Base-by-base conservation (phyloP, 2,797 vertebrate genomes). In the Galagoides demidoff region DNA sequence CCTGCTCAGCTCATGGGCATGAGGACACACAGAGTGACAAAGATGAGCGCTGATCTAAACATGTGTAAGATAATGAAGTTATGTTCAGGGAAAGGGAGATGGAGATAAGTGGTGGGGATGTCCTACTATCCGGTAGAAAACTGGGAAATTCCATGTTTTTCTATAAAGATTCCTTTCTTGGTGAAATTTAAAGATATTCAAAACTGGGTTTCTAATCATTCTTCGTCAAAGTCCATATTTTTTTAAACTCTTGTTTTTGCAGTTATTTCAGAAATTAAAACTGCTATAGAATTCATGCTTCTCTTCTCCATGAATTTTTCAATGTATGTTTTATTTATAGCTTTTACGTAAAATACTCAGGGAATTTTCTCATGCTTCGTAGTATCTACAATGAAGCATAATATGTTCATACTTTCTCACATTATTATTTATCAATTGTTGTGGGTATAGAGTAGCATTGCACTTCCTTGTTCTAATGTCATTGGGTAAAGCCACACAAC, bases 211-310 rank as follows among this genome's bases (percentile, higher is more conserved):
- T 16, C 43, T 93, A 77, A 52, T 70, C 11, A 94, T 73, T 87
- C 37, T 71, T 85, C 25, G 1, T 49, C 12, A 31, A 95, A 61
- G 34, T 68, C 52, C 59, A 74, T 20, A 57, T 63, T 91, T 64
- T 25, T 29, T 86, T 45, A 66, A 4, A 70, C 20, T 17, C n/a
- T 85, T 89, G 12, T 34, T 76, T 68, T 74, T 63, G 22, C 34
- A 20, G 7, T 78, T 92, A 66, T 90, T 93, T 83, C 17, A 85
- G 81, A 88, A 86, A 86, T 37, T 49, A 49, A 71, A 64, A 52
- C 59, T 70, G 25, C 25, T 81, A 19, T 25, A 74, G 85, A 73
- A 85, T 79, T 61, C 74, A 73, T 34, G 31, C 14, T 85, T 90
- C 77, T 85, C 13, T 71, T 66, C 27, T 43, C 66, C 23, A 63